phyloP scores from a whole-genome alignment of 1,140 invertebrate species.

The Pseudomyrmex flavicornis region DNA sequence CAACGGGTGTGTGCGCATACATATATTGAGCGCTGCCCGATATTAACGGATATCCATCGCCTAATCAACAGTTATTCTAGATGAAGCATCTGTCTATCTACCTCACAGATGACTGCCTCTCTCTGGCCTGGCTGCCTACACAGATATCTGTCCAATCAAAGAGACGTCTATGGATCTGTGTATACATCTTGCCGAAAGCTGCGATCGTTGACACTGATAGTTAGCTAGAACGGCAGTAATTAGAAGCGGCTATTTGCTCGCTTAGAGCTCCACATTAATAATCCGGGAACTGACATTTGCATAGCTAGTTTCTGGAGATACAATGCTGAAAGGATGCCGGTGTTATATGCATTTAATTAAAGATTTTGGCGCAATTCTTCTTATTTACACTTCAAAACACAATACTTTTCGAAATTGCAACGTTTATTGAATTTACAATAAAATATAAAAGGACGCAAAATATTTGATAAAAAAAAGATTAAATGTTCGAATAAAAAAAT shows the following conservation, averaged over 20 bases:
- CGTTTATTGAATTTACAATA: too few relatives aligned
- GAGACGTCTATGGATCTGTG: constrained; percentile 15
- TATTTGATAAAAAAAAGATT: background rate
- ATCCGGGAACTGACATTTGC: constrained; percentile 23
- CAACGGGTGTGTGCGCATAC: background rate
- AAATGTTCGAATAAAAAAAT: too few relatives aligned
- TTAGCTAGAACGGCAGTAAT: constrained; percentile 49
- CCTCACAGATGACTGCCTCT: background rate
- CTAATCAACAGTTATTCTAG: constrained; percentile 60
- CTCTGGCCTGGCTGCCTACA: constrained; percentile 28
- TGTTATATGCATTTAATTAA: constrained; percentile 3
- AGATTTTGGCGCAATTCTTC: background rate
- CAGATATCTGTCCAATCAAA: constrained; percentile 52
- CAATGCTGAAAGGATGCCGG: background rate
- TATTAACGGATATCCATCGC: constrained; percentile 35
- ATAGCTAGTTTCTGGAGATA: background rate
- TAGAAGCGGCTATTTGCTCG: constrained; percentile 48
- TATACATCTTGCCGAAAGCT: constrained; percentile 37
- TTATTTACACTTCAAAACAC: background rate
- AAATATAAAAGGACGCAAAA: background rate
- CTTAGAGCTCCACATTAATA: constrained; percentile 43
- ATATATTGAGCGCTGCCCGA: constrained; percentile 1
- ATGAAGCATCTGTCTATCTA: constrained; percentile 55
- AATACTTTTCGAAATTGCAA: background rate
- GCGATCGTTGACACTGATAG: constrained; percentile 49